phyloP scores from a whole-genome alignment of 2,888 invertebrate species.

The Campoletis raptor region DNA sequence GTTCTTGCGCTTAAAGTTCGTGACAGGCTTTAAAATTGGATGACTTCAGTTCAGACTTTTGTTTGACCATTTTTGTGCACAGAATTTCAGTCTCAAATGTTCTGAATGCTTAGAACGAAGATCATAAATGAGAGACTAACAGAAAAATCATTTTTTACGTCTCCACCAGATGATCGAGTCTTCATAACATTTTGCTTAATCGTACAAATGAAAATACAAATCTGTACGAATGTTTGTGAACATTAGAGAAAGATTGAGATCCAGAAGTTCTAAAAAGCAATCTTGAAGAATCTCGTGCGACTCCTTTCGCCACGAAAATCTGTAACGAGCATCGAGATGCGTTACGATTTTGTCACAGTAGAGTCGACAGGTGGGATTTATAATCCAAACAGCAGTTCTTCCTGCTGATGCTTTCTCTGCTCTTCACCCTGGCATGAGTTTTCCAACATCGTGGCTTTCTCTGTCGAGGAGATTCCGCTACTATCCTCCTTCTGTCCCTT shows the following conservation, averaged over 20 bases:
- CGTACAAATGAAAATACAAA: background rate
- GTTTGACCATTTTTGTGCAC: constrained; percentile 39
- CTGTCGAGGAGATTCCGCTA: background rate
- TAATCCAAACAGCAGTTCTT: constrained; percentile 74
- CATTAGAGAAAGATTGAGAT: constrained; percentile 26
- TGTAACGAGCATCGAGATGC: constrained; percentile 54
- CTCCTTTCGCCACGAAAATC: constrained; percentile 67
- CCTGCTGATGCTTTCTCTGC: constrained; percentile 34
- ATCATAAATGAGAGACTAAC: constrained; percentile 5
- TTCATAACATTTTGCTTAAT: constrained; percentile 9
- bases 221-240: background rate
- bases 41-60: constrained; percentile 44
- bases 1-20: background rate
- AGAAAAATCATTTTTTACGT: constrained; percentile 64
- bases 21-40: constrained; percentile 5
- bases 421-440: constrained; percentile 32
- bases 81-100: constrained; percentile 7
- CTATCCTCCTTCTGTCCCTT: background rate
- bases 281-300: constrained; percentile 69
- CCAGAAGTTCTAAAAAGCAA: constrained; percentile 75
- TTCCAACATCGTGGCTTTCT: constrained; percentile 28
- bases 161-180: constrained; percentile 68
- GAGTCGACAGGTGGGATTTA: constrained; percentile 80
- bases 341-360: constrained; percentile 72
- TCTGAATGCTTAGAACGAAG: constrained; percentile 28